phyloP scores from a whole-genome alignment of 2,797 vertebrate genomes.

The Siniperca obscura region DNA sequence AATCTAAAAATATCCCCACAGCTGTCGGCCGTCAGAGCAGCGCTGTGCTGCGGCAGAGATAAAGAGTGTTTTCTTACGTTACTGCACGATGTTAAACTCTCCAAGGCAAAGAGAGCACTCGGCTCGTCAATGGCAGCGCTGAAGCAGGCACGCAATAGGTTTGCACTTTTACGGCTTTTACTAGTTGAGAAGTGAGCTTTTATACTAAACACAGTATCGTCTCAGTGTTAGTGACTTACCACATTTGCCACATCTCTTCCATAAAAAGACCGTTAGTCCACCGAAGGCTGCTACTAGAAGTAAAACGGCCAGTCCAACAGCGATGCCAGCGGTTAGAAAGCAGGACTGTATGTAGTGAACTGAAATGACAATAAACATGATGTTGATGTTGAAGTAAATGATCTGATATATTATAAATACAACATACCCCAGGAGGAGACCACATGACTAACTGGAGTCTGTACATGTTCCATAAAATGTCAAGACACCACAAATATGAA shows the following conservation, averaged over 20 bases:
- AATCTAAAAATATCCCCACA: too few species aligned
- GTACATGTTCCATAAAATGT: background rate
- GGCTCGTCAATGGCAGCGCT: background rate
- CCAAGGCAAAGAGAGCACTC: too few species aligned
- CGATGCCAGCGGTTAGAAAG: accelerated
- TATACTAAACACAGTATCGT: background rate
- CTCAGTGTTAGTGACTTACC: conserved; percentile 6
- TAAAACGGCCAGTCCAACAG: accelerated
- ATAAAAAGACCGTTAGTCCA: background rate
- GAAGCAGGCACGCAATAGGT: background rate
- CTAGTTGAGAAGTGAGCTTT: background rate
- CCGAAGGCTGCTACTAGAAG: accelerated
- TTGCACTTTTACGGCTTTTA: background rate
- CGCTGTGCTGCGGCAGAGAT: too few species aligned
- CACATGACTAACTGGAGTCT: accelerated
- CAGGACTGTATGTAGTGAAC: background rate
- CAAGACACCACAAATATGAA: background rate
- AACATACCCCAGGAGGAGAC: background rate
- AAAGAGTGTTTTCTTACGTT: too few species aligned
- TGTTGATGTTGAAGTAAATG: background rate
- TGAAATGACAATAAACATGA: conserved; percentile 8
- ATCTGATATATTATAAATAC: background rate
- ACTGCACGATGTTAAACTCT: too few species aligned
- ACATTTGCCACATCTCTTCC: background rate
- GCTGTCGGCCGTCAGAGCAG: too few species aligned